Base-by-base conservation (phyloP, 2,888 invertebrate genomes). In the Tachystola acroxantha region DNA sequence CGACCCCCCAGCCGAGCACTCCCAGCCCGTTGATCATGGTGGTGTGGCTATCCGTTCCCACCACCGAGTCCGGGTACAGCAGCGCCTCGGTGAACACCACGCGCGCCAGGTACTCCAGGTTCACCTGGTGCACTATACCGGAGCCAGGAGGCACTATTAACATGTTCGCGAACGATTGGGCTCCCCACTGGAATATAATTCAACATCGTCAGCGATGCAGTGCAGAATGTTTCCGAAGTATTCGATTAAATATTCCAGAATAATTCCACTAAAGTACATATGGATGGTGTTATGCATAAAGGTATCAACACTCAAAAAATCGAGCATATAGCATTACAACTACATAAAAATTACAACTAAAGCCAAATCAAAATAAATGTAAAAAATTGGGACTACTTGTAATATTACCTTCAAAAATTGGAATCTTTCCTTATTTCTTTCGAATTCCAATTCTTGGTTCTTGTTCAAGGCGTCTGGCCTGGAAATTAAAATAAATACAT, bases 11-110 rank as follows among this genome's bases (percentile, higher is more conserved):
- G 1, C 98, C 99, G 3, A 98, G 90, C 1, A 99, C 95, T 0
- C 99, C 98, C 2, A 98, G 89, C 0, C 98, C 98, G 66, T 98
- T 98, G 48, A 99, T 97, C 98, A 99, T 99, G 9, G 99, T 99
- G 1, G 99, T 99, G 65, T 99, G 99, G 0, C 97, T 97, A 89
- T 99, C 99, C 0, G 99, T 99, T 6, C 99, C 99, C 26, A 99
- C 98, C 45, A 97, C 92, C 7, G 94, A 95, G 75, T 98, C 97
- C 0, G 97, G 97, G 64, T 95, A 93, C 1, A 97, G 79, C 0
- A 92, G 11, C 0, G 56, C 59, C 0, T 86, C 88, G 7, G 91
- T 89, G 68, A 98, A 98, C 22, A 98, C 97, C 9, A 98, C 97
- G 0, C 85, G 72, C 0, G 84, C 85, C 32, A 99, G 75, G 68